Evolutionary conservation across 2,888 invertebrate species (phyloP), one percentile per base, ranked within the genome.

Genomic region (Ophion ventricosus): DNA sequence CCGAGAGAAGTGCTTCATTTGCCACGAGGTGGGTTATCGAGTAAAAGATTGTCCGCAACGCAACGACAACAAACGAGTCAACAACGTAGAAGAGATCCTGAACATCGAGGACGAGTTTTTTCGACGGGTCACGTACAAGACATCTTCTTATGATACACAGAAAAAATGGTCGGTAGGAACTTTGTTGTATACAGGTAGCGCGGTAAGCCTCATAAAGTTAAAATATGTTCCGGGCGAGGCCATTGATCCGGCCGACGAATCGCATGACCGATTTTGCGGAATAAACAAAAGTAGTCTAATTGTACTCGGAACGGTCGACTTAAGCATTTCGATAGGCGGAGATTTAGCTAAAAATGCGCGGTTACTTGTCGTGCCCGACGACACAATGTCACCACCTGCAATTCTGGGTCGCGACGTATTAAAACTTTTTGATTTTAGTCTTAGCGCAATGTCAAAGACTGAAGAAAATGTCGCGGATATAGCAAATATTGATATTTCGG

Each of bases 111-210:
- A 63, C 11, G 63, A 74, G 40, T 63, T 43, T 29, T 40, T 2
- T 40, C 43, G 49, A 43, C n/a, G 14, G 26, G 43, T 70, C 43
- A 67, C 1, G 23, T n/a, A 23, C 35, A 59, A 25, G 74, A 67
- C 2, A 64, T 56, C 26, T 25, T 80, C 29, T 29, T 3, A 29
- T 56, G 35, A 73, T 26, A n/a, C 70, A 25, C 20, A 49, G 26
- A 29, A 29, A 29, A 4, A 29, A 29, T 29, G 29, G 29, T 29
- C 29, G 29, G 29, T 3, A 29, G 29, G 29, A 29, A 29, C 82
- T 3, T 76, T 86, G 70, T 72, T 85, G 7, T 84, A 86, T 43
- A 85, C 63, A 7, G 80, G 82, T 11, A 82, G 84, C 43, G 63
- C 76, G 8, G 59, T 80, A 20, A 86, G 86, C 56, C 79, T 84